A percentile compares a stretch with the other conserved stretches of the same genome.
Conservation (phyloP, 2,113 vertebrate species). For the Daboia siamensis region DNA sequence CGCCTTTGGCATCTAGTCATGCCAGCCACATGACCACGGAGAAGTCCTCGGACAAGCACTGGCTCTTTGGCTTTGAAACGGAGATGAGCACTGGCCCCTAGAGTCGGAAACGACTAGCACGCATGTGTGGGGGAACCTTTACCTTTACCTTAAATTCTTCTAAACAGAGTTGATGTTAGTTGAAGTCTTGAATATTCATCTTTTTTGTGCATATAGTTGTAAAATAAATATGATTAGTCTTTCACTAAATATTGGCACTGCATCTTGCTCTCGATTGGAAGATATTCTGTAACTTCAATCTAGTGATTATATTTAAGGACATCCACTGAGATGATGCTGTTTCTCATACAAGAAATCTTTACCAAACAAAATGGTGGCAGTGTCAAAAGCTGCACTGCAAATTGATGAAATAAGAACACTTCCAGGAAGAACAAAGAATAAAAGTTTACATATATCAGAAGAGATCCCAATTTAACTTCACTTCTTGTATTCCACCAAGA, state of each 20-base stretch:
- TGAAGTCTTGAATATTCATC: accelerated
- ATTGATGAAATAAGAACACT: background rate
- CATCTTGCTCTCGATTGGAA: background rate
- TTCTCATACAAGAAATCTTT: background rate
- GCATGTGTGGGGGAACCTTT: too few species aligned
- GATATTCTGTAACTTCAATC: background rate
- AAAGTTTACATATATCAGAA: background rate
- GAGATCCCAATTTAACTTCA: too few species aligned
- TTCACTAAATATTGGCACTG: background rate
- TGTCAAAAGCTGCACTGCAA: background rate
- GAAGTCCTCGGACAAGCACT: too few species aligned
- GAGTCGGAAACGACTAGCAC: too few species aligned
- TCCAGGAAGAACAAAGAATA: background rate
- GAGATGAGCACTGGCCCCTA: too few species aligned
- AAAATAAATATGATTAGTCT: background rate
- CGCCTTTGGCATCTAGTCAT: too few species aligned
- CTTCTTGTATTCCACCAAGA: too few species aligned
- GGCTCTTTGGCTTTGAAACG: too few species aligned
- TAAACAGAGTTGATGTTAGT: background rate
- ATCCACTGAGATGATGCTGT: background rate
- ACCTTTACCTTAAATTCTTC: too few species aligned
- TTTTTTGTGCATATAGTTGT: background rate
- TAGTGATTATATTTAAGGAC: background rate
- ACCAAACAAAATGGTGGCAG: background rate
- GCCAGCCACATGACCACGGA: too few species aligned